phyloP scores from a whole-genome alignment of 2,113 vertebrate genomes.

The Strix uralensis region DNA sequence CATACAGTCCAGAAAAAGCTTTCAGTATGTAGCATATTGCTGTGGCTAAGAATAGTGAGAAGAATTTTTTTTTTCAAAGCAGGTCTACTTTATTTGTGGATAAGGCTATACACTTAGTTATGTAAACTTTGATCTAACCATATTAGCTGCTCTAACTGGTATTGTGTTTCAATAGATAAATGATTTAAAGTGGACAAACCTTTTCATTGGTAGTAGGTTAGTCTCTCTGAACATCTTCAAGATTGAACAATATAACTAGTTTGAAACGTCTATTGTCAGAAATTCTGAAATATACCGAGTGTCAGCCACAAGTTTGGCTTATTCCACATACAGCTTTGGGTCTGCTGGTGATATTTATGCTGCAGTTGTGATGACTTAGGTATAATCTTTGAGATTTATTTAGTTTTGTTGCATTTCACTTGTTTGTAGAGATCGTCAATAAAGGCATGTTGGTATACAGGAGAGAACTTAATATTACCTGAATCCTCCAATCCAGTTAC shows the following conservation, averaged over 20 bases:
- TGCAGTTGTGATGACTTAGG: neutral
- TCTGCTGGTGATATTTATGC: neutral
- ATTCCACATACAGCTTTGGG: neutral
- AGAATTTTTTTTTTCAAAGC: neutral
- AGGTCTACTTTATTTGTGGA: neutral
- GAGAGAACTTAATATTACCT: neutral
- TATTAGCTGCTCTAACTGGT: neutral
- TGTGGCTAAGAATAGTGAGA: neutral
- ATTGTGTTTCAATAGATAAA: neutral
- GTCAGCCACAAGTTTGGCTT: neutral
- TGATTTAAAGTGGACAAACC: neutral
- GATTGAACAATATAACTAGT: neutral
- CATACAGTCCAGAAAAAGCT: neutral
- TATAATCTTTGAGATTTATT: neutral
- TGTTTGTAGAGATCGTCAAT: neutral
- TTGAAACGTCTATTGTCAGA: neutral
- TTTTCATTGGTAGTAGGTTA: neutral
- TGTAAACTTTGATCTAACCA: neutral
- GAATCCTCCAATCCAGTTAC: neutral
- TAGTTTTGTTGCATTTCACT: neutral
- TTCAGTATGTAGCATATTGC: neutral
- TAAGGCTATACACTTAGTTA: neutral
- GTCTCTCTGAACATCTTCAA: neutral
- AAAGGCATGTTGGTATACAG: neutral
- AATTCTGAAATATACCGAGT: neutral